Evolutionary conservation across 2,113 vertebrate species (phyloP).

Genomic region (Sebastes schlegelii): DNA sequence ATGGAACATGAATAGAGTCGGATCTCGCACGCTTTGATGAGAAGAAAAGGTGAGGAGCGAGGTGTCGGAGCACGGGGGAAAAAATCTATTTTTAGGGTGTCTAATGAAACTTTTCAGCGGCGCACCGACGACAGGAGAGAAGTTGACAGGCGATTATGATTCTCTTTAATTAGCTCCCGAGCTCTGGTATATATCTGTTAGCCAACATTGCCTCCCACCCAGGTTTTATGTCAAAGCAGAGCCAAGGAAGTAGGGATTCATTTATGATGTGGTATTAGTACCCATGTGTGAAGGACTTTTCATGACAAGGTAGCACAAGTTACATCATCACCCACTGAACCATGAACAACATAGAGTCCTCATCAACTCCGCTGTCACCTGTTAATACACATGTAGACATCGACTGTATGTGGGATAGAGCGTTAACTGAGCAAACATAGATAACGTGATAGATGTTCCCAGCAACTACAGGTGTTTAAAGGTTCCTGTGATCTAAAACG

Average conservation of each 20-base stretch:
- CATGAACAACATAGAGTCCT: neutral
- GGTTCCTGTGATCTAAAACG: neutral
- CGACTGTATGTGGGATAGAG: neutral
- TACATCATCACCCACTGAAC: neutral
- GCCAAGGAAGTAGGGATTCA: neutral
- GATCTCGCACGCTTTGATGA: conserved; percentile 52
- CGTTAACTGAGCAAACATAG: neutral
- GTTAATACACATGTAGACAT: no score
- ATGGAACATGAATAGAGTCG: conserved; percentile 7
- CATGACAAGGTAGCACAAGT: neutral
- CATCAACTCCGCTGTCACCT: neutral
- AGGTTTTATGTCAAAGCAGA: conserved; percentile 4
- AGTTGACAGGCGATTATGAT: conserved; percentile 74
- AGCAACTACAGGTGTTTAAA: neutral
- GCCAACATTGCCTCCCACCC: conserved; percentile 51
- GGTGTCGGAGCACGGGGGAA: conserved; percentile 56
- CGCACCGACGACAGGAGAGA: conserved; percentile 28
- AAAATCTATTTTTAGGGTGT: conserved; percentile 77
- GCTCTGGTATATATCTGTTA: conserved; percentile 46
- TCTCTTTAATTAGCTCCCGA: conserved; percentile 72
- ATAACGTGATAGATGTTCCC: neutral
- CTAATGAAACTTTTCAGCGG: conserved; percentile 68
- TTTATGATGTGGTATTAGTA: neutral
- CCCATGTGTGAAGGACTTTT: neutral
- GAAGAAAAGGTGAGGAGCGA: conserved; percentile 74